Evolutionary conservation across 1,140 invertebrate species (phyloP), one percentile per base, ranked within the genome.

Genomic region (Potamilus streckersoni): DNA sequence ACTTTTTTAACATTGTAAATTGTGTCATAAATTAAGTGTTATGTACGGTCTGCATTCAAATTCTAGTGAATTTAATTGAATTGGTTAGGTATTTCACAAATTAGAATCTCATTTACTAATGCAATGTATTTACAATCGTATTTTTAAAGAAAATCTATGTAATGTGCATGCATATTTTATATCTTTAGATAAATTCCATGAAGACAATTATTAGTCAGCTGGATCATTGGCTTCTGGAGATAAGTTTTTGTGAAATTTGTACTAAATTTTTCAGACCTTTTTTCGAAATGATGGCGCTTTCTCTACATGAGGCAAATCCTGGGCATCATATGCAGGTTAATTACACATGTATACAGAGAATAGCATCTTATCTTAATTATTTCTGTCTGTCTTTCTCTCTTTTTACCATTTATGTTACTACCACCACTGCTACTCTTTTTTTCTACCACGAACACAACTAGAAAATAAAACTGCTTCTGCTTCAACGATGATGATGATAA

Each of bases 321-420:
- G 91, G 90, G 12, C 90, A 91, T 75, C 91, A 91, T 80, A 78
- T 91, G 23, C 88, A 90, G 79, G 83, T 85, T 69, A 57, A 20
- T 59, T 38, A 38, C 38, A 8, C 38, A 13, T 59, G 20, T 64
- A 38, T 56, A 20, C 57, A n/a, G 19, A 56, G 2, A 68, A 17
- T 23, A 16, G 49, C 23, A 73, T 19, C 13, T 20, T 23, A 23
- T 0, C 23, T 23, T 0, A 23, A 23, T 23, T 23, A 0, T 23
- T 2, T 23, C 23, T 23, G 23, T 23, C 23, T 23, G 23, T 23
- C 23, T 23, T 23, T 23, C 23, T 23, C 23, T 23, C 23, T 23
- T 23, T 23, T 23, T 1, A 23, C 23, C 2, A 23, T 23, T 23
- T 23, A 1, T 23, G 23, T 23, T 23, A 23, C 23, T 23, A 23